phyloP scores from a whole-genome alignment of 2,113 vertebrate species.

The Catharus fuscescens region DNA sequence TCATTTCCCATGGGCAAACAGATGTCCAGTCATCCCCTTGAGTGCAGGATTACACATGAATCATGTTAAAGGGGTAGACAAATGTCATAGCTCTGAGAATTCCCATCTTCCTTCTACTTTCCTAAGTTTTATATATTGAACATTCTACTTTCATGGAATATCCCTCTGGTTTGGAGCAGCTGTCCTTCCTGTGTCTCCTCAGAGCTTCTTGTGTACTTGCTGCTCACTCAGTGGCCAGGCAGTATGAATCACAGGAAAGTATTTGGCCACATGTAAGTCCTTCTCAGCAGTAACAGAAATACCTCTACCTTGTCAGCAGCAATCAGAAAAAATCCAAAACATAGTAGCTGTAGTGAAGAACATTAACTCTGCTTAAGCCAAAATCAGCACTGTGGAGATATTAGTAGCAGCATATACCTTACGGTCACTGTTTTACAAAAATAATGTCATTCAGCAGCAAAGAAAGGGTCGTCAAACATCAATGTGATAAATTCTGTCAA shows the following conservation, averaged over 20 bases:
- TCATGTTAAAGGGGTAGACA: not conserved
- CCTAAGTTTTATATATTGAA: not conserved
- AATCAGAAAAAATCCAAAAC: not conserved
- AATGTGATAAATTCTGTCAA: not conserved
- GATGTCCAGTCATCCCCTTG: not conserved
- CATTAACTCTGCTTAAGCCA: not conserved
- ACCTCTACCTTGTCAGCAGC: not conserved
- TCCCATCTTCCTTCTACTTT: not conserved
- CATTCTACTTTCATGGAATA: not conserved
- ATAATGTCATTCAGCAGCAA: not conserved
- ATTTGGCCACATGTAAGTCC: no score
- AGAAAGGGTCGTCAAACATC: not conserved
- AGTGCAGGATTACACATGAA: not conserved
- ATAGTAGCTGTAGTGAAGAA: not conserved
- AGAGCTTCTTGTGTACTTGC: not conserved
- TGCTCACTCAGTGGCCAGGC: not conserved
- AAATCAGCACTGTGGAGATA: not conserved
- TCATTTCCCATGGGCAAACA: not conserved
- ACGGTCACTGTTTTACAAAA: not conserved
- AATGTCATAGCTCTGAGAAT: not conserved
- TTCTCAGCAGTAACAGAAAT: not conserved
- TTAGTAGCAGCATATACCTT: not conserved
- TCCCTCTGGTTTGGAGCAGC: not conserved
- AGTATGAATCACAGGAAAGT: not conserved
- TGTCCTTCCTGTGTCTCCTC: not conserved